Conservation (phyloP, 2,113 vertebrate genomes). For the Vanacampus margaritifer region DNA sequence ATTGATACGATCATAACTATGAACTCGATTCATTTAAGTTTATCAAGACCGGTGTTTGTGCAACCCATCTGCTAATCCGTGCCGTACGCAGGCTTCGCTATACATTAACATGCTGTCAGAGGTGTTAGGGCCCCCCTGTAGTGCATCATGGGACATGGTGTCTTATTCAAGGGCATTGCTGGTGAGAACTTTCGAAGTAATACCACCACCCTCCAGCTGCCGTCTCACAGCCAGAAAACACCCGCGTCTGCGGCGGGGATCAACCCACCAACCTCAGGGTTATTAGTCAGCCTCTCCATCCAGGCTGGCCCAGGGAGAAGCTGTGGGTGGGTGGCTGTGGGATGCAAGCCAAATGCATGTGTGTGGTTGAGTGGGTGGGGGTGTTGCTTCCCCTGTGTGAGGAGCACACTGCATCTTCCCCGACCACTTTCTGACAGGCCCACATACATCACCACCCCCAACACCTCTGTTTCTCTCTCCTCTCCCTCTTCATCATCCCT, state of each 20-base stretch:
- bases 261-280: conserved; percentile 70
- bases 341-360: conserved; percentile 54
- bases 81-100: conserved; percentile 13
- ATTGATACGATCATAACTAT: neutral
- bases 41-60: conserved; percentile 5
- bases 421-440: conserved; percentile 74
- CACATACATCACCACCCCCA: conserved; percentile 78
- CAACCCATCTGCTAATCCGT: conserved; percentile 9
- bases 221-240: conserved; percentile 64
- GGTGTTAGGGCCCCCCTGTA: conserved; percentile 53
- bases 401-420: conserved; percentile 77
- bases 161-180: conserved; percentile 65
- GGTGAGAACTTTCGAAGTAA: conserved; percentile 65
- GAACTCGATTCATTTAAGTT: neutral
- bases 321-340: conserved; percentile 53
- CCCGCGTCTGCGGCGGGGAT: conserved; percentile 63
- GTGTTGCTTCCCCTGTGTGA: conserved; percentile 74
- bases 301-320: conserved; percentile 60
- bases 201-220: conserved; percentile 60
- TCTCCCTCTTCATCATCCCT: conserved; percentile 73
- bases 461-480: conserved; percentile 64
- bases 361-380: conserved; percentile 53
- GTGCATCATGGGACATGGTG: conserved; percentile 54
- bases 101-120: conserved; percentile 59
- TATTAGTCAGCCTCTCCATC: conserved; percentile 68